Percentiles rank a stretch among this genome's conserved stretches.
Evolutionary conservation across 2,113 vertebrate species (phyloP).

Genomic region (Lethenteron reissneri): DNA sequence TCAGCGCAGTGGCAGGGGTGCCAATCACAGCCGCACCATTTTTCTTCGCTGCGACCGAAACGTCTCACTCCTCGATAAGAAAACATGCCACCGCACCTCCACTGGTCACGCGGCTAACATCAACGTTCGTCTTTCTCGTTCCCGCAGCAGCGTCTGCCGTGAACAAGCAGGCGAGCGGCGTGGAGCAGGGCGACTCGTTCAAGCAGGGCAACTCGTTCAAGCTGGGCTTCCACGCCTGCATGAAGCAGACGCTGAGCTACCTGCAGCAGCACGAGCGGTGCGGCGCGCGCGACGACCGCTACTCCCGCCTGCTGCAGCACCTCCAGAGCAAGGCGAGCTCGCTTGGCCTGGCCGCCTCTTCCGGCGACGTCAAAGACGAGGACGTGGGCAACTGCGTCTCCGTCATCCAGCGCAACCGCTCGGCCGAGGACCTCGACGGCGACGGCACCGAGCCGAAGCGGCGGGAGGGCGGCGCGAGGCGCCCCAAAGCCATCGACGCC

Average conservation of each 20-base stretch:
- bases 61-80: too few species aligned
- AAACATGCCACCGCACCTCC: constrained; percentile 18
- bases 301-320: too few species aligned
- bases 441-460: constrained; percentile 87
- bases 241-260: too few species aligned
- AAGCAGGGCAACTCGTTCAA: constrained; percentile 22
- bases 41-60: constrained; percentile 37
- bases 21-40: constrained; percentile 58
- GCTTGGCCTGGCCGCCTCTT: too few species aligned
- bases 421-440: constrained; percentile 47
- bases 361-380: too few species aligned
- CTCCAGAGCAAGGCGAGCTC: too few species aligned
- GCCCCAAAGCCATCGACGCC: constrained; percentile 16
- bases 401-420: constrained; percentile 76
- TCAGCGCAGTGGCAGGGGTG: constrained; percentile 54
- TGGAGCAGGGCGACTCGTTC: constrained; percentile 15
- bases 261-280: too few species aligned
- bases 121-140: constrained; percentile 11
- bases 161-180: constrained; percentile 4
- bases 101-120: constrained; percentile 30
- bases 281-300: too few species aligned
- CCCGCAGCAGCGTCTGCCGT: constrained; percentile 13
- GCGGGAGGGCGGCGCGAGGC: constrained; percentile 48
- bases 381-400: constrained; percentile 45
- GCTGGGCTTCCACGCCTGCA: constrained; percentile 28